phyloP scores from a whole-genome alignment of 2,888 invertebrate species.

The Sylvicola cinctus region DNA sequence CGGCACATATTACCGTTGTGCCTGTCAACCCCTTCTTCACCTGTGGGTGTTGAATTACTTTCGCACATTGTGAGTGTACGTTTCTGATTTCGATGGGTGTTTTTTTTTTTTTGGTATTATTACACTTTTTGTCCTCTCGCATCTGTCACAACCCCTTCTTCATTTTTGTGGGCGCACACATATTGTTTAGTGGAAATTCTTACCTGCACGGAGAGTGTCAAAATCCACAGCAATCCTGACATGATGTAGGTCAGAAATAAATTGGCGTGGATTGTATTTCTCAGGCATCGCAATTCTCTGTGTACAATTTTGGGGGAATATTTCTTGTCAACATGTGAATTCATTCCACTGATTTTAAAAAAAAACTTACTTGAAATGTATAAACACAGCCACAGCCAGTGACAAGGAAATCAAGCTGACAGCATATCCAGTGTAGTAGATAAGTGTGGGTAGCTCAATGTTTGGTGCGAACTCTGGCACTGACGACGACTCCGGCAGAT shows the following conservation, averaged over 20 bases:
- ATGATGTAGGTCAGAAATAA: constrained; percentile 82
- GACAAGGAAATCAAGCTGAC: constrained; percentile 63
- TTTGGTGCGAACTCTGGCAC: constrained; percentile 28
- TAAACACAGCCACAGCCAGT: constrained; percentile 66
- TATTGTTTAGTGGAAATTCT: constrained; percentile 11
- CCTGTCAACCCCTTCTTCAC: too few relatives aligned
- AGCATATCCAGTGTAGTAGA: constrained; percentile 69
- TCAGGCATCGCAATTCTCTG: constrained; percentile 78
- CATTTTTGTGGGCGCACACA: too few relatives aligned
- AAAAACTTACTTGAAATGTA: constrained; percentile 68
- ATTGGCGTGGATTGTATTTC: constrained; percentile 88
- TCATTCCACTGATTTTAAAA: background rate
- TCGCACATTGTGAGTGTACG: too few relatives aligned
- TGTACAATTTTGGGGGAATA: too few relatives aligned
- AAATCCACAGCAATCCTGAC: constrained; percentile 74
- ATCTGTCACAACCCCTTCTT: too few relatives aligned
- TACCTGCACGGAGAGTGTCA: constrained; percentile 60
- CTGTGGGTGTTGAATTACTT: too few relatives aligned
- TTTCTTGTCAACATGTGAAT: background rate
- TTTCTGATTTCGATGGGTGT: too few relatives aligned
- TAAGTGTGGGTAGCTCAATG: constrained; percentile 40
- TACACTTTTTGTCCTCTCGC: too few relatives aligned
- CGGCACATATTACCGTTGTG: too few relatives aligned
- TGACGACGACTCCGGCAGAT: constrained; percentile 29
- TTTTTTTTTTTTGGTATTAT: too few relatives aligned